A percentile compares a stretch with the other conserved stretches of the same genome.
These are phyloP conservation scores for Catajapyx aquilonaris DNA, from an alignment of 1,140 invertebrate genomes.

Conservation along the genomic window DNA sequence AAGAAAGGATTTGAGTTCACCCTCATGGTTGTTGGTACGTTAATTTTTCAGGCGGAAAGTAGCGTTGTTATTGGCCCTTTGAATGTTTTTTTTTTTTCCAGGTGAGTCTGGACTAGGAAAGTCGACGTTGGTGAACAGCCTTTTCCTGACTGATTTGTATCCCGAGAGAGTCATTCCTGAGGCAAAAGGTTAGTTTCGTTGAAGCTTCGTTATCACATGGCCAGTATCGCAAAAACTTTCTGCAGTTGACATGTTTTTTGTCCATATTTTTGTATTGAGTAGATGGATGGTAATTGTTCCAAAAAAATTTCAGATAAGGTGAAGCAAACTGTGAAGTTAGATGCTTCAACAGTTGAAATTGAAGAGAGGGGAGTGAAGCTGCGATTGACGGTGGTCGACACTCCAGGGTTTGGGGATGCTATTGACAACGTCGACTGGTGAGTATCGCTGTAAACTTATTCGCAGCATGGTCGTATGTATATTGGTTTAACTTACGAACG, in stretches of 20 bases:
- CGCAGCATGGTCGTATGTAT: background rate
- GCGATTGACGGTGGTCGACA: conserved; percentile 79
- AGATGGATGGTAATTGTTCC: too few relatives aligned
- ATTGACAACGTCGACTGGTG: conserved; percentile 79
- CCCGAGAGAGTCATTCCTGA: conserved; percentile 69
- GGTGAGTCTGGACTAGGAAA: conserved; percentile 94
- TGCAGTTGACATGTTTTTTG: too few relatives aligned
- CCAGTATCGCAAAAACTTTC: too few relatives aligned
- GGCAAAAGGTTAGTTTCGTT: conserved; percentile 42
- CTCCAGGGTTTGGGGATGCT: conserved; percentile 97
- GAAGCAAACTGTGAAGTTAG: conserved; percentile 70
- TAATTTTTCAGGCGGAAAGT: too few relatives aligned
- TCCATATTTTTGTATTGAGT: too few relatives aligned
- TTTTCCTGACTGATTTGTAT: conserved; percentile 93
- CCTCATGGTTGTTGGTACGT: conserved; percentile 85
- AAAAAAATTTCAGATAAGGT: conserved; percentile 63
- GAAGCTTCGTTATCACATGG: too few relatives aligned
- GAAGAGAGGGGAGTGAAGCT: conserved; percentile 81
- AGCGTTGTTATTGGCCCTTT: background rate
- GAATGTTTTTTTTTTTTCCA: conserved; percentile 12
- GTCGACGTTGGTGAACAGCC: conserved; percentile 89
- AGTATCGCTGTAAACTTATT: too few relatives aligned
- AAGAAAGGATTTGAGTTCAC: conserved; percentile 98
- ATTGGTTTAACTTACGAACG: conserved; percentile 1
- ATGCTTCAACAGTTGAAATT: conserved; percentile 82